A percentile compares a stretch with the other conserved stretches of the same genome.
Conservation (phyloP, 2,888 invertebrate species). For the Pachliopta kotzebuea region DNA sequence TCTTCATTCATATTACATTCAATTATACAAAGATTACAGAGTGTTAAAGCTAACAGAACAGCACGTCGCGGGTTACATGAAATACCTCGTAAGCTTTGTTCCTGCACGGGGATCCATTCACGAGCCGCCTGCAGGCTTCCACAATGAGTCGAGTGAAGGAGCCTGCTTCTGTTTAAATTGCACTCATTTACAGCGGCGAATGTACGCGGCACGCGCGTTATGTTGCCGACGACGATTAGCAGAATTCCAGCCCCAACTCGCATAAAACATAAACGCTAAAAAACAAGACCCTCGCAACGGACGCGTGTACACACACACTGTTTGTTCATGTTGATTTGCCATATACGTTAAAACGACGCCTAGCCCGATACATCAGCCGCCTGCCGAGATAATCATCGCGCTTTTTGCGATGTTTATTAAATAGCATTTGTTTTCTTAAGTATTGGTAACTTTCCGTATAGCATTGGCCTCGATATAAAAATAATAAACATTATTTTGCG, state of each 20-base stretch:
- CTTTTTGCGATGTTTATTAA: slow-evolving; percentile 37
- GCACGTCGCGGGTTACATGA: slow-evolving; percentile 21
- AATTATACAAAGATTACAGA: background rate
- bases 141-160: slow-evolving; percentile 44
- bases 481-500: slow-evolving; percentile 5
- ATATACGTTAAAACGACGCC: slow-evolving; percentile 48
- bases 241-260: slow-evolving; percentile 64
- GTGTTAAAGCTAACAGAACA: slow-evolving; percentile 7
- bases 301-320: slow-evolving; percentile 45
- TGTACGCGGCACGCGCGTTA: slow-evolving; percentile 65
- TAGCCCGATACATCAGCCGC: slow-evolving; percentile 44
- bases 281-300: slow-evolving; percentile 69
- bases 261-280: slow-evolving; percentile 72
- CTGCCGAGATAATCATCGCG: slow-evolving; percentile 48
- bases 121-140: slow-evolving; percentile 36
- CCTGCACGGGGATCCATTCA: slow-evolving; percentile 37
- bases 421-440: slow-evolving; percentile 33
- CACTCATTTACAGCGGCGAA: slow-evolving; percentile 67
- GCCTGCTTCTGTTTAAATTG: slow-evolving; percentile 64
- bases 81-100: slow-evolving; percentile 21
- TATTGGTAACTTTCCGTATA: slow-evolving; percentile 19
- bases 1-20: background rate
- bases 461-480: slow-evolving; percentile 6
- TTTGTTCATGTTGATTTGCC: slow-evolving; percentile 57
- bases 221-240: slow-evolving; percentile 74